These are phyloP conservation scores for Macquaria ambigua DNA, from an alignment of 2,113 vertebrate genomes.

Conservation along the genomic window DNA sequence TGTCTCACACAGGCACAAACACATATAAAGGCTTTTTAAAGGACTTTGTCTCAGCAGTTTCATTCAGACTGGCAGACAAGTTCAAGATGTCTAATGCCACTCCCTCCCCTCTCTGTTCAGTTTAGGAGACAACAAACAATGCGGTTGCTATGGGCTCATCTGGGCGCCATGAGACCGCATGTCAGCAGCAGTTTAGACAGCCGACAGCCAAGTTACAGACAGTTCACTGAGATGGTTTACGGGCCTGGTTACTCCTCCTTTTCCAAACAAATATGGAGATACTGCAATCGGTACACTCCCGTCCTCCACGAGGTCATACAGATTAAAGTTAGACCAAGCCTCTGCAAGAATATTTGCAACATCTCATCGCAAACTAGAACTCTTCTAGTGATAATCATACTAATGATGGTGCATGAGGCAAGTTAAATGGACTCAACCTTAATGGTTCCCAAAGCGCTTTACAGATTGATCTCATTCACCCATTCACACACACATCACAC, in stretches of 20 bases:
- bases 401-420: background rate
- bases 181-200: constrained; percentile 46
- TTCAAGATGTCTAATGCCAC: constrained; percentile 59
- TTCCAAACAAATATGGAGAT: constrained; percentile 33
- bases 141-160: constrained; percentile 76
- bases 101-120: constrained; percentile 23
- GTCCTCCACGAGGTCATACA: constrained; percentile 15
- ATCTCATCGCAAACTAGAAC: background rate
- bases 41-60: constrained; percentile 49
- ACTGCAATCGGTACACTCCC: background rate
- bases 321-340: background rate
- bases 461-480: too few species aligned
- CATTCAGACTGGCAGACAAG: constrained; percentile 63
- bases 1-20: constrained; percentile 54
- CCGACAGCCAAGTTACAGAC: constrained; percentile 43
- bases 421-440: too few species aligned
- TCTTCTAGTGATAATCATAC: background rate
- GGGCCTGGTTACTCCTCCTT: constrained; percentile 28
- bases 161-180: constrained; percentile 36
- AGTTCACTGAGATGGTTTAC: constrained; percentile 15
- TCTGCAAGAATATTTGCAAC: background rate
- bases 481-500: too few species aligned
- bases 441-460: too few species aligned
- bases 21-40: constrained; percentile 42
- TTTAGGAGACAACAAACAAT: constrained; percentile 80